phyloP scores from a whole-genome alignment of 37 sponge, comb jelly and placozoan genomes.

The Chondrilla cf. caribensis region DNA sequence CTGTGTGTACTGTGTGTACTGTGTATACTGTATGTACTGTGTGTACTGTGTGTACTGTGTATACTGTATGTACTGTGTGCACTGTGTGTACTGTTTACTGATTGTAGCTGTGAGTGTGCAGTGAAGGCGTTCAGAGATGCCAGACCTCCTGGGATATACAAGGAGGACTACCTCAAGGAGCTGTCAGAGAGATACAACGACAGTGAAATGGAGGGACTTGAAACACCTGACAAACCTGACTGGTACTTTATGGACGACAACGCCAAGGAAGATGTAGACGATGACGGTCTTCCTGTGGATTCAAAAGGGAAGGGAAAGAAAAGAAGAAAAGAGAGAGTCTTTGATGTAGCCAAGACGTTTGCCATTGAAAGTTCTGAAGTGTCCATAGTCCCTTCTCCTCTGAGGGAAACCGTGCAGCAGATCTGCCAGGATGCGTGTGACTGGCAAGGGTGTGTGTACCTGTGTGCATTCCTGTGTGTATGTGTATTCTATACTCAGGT shows the following conservation, averaged over 20 bases:
- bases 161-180: conserved; percentile 51
- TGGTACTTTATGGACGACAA: conserved; percentile 49
- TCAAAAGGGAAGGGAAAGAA: not conserved
- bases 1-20: too few species aligned
- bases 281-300: not conserved
- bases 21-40: too few species aligned
- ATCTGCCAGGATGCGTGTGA: conserved; percentile 60
- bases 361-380: conserved; percentile 40
- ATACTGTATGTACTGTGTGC: too few species aligned
- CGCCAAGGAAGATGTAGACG: not conserved
- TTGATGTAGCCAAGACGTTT: conserved; percentile 30
- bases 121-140: conserved; percentile 49
- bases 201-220: conserved; percentile 27
- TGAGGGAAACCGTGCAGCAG: conserved; percentile 58
- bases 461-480: not conserved
- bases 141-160: conserved; percentile 51
- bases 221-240: conserved; percentile 45
- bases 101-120: conserved; percentile 70
- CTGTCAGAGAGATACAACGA: conserved; percentile 32
- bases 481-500: too few species aligned
- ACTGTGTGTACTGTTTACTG: too few species aligned
- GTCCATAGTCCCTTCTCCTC: conserved; percentile 27
- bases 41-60: too few species aligned
- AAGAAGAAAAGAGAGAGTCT: conserved; percentile 14
- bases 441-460: conserved; percentile 59